Base-by-base conservation (phyloP, 2,888 invertebrate species). In the Lacanobia oleracea region DNA sequence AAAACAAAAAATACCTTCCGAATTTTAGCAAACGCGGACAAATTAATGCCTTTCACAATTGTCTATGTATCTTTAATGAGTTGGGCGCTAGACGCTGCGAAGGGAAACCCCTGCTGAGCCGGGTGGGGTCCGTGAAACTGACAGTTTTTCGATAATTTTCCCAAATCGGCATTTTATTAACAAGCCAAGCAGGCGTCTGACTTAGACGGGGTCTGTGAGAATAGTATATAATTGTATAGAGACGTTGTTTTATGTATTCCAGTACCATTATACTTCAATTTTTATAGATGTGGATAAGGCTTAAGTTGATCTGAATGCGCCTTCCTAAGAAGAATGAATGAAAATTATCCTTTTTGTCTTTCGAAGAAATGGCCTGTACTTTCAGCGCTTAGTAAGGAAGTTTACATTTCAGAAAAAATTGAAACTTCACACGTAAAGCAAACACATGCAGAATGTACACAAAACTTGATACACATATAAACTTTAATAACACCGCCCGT, bases 141-240 rank as follows among this genome's bases (percentile, higher is more conserved):
- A 86, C 86, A 85, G 83, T 75, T 86, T 85, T 86, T 86, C 86
- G 84, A 82, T 86, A 81, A 86, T 83, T 86, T 86, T 69, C 75
- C 77, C 74, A 77, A 86, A 79, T 84, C 81, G 69, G 82, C 85
- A 74, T 82, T 84, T 82, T 86, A 79, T 85, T 85, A 86, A 86
- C 86, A 86, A 86, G 84, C 69, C 62, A 71, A 79, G 73, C 73
- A 75, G 67, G 67, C 59, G 67, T 57, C 85, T 85, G 85, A 65
- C 65, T 70, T 70, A 62, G 85, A 85, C 79, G 75, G 75, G 68
- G 61, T 56, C 72, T 77, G 60, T 68, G 59, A 68, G 66, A 57
- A 77, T 82, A 64, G 56, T 70, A 45, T 75, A 57, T 80, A 82
- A 85, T 85, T 77, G 75, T 77, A 74, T 64, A 43, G 33, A 67